Evolutionary conservation across 2,888 invertebrate genomes (phyloP), one percentile per base, ranked within the genome.

Genomic region (Agrilus mali): DNA sequence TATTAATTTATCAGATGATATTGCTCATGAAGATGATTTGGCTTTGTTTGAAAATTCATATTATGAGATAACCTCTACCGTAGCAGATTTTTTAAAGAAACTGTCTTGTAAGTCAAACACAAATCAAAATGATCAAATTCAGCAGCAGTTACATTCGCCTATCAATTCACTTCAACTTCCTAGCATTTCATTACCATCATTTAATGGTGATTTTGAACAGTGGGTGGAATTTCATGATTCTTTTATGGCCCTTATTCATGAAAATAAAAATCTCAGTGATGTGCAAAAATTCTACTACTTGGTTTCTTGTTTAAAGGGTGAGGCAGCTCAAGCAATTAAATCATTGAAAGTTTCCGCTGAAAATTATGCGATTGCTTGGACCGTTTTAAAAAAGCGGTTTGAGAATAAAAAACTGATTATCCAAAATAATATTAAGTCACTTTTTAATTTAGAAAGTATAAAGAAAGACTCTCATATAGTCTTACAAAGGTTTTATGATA

Each of bases 181-280:
- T 4, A 38, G 16, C 4, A 12, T 36, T 6, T 5, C 14, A 3
- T 17, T 42, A 5, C 42, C 42, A 14, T 7, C 12, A 31, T 42
- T 42, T 42, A 12, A 3, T 5, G 42, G 42, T 12, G 12, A 37
- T 10, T 38, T 17, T 10, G 42, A 42, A 16, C n/a, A 37, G 8
- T 42, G 42, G 42, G 17, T 42, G 2, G 20, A 42, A 33, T 42
- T 38, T 32, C 36, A 42, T 22, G 42, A 42, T 8, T 36, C 22
- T 6, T 42, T 42, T 12, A 16, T 4, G 2, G 4, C 37, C 4
- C 14, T 42, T 2, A 27, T 42, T 3, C 15, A 42, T 10, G 33
- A 42, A n/a, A 42, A 42, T 12, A 4, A 20, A 8, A 4, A 22
- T 7, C 33, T 40, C 7, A 27, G 10, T 6, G 4, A 12, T 7